These are phyloP conservation scores for Centropus bengalensis DNA, from an alignment of 2,113 vertebrate species.

Conservation along the genomic window DNA sequence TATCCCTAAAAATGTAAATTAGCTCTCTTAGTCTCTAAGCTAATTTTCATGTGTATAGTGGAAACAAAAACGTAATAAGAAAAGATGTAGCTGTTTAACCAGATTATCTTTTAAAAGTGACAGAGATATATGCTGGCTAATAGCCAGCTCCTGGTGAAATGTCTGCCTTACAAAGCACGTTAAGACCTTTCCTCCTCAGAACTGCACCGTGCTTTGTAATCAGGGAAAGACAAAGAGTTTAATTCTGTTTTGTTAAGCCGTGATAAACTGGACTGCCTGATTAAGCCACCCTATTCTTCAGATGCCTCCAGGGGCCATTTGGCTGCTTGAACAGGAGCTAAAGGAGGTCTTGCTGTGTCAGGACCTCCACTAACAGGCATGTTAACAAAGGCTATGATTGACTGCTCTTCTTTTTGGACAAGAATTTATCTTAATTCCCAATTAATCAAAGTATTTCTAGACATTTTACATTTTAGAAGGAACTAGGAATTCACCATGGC, in stretches of 20 bases:
- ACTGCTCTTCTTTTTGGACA: neutral
- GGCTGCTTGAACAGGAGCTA: neutral
- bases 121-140: constrained; percentile 47
- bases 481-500: neutral
- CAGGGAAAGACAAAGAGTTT: neutral
- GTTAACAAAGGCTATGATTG: neutral
- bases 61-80: constrained; percentile 50
- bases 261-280: neutral
- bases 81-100: constrained; percentile 65
- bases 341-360: neutral
- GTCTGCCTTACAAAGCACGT: neutral
- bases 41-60: constrained; percentile 63
- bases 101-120: constrained; percentile 62
- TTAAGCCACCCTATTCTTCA: neutral
- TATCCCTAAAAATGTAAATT: constrained; percentile 62
- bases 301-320: neutral
- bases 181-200: neutral
- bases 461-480: neutral
- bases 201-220: neutral
- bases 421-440: neutral
- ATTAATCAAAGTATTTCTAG: neutral
- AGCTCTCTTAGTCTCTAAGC: constrained; percentile 38
- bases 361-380: neutral
- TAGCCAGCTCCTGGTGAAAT: constrained; percentile 36
- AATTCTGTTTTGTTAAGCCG: neutral